Percentiles rank a stretch among this genome's conserved stretches.
phyloP scores from a whole-genome alignment of 2,113 vertebrate genomes.

The Rhinolophus sinicus region DNA sequence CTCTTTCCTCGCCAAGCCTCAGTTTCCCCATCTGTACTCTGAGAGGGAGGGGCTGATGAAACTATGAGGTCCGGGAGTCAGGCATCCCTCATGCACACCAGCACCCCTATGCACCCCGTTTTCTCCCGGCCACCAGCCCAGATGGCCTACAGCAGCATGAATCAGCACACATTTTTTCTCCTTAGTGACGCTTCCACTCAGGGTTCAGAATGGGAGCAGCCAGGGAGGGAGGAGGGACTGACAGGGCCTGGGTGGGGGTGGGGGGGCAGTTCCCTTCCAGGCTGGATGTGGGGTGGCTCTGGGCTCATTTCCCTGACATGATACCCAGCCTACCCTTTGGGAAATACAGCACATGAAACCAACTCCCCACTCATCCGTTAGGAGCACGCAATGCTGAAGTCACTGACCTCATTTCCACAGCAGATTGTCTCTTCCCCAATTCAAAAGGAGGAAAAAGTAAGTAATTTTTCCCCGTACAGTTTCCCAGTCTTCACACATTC shows the following conservation, averaged over 20 bases:
- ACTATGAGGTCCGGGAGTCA: neutral
- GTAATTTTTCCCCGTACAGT: neutral
- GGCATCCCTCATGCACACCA: fast-evolving
- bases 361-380: neutral
- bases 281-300: neutral
- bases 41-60: no score
- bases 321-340: neutral
- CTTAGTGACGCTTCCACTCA: neutral
- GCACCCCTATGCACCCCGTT: fast-evolving
- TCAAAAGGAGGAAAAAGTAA: slow-evolving; percentile 44
- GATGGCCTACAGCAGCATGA: fast-evolving
- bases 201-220: neutral
- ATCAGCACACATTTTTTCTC: neutral
- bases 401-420: neutral
- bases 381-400: fast-evolving
- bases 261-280: neutral
- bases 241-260: fast-evolving
- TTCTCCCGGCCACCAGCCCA: neutral
- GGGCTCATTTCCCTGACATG: neutral
- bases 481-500: slow-evolving; percentile 36
- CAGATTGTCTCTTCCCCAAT: neutral
- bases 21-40: neutral
- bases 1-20: neutral
- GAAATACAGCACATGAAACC: neutral
- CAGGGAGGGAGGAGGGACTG: neutral